A percentile compares a stretch with the other conserved stretches of the same genome.
Conservation (phyloP, 2,888 invertebrate species). For the Doris montereyensis region DNA sequence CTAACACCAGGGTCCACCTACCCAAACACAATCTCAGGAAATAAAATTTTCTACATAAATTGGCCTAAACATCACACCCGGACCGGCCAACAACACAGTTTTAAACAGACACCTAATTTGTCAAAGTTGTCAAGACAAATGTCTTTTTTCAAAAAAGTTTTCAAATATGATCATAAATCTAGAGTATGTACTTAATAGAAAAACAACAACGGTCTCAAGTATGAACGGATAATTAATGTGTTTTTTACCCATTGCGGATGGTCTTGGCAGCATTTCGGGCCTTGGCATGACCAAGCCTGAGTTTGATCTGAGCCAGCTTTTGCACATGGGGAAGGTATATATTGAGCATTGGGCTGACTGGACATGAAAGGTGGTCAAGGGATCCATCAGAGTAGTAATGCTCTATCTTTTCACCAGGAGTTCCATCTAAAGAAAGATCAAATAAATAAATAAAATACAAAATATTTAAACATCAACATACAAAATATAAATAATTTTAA, state of each 20-base stretch:
- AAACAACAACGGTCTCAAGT: background rate
- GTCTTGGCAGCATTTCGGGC: constrained; percentile 61
- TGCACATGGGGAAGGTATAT: constrained; percentile 66
- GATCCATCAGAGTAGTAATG: constrained; percentile 59
- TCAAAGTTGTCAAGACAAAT: too few relatives aligned
- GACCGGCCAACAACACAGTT: too few relatives aligned
- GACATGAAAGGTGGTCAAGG: constrained; percentile 56
- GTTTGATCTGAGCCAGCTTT: constrained; percentile 66
- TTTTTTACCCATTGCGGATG: constrained; percentile 55
- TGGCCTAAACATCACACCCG: too few relatives aligned
- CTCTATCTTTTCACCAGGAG: constrained; percentile 66
- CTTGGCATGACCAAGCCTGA: constrained; percentile 68
- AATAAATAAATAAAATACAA: background rate
- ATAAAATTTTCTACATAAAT: too few relatives aligned
- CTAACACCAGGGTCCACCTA: too few relatives aligned
- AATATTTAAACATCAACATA: too few relatives aligned
- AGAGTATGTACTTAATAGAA: too few relatives aligned
- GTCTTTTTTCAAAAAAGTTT: too few relatives aligned
- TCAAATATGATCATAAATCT: too few relatives aligned
- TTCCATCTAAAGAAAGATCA: constrained; percentile 60
- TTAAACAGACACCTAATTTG: too few relatives aligned
- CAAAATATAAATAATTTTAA: too few relatives aligned
- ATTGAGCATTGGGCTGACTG: constrained; percentile 64
- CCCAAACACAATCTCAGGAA: too few relatives aligned
- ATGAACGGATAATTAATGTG: background rate